phyloP scores from a whole-genome alignment of 2,113 vertebrate species.

The Thamnaconus septentrionalis region DNA sequence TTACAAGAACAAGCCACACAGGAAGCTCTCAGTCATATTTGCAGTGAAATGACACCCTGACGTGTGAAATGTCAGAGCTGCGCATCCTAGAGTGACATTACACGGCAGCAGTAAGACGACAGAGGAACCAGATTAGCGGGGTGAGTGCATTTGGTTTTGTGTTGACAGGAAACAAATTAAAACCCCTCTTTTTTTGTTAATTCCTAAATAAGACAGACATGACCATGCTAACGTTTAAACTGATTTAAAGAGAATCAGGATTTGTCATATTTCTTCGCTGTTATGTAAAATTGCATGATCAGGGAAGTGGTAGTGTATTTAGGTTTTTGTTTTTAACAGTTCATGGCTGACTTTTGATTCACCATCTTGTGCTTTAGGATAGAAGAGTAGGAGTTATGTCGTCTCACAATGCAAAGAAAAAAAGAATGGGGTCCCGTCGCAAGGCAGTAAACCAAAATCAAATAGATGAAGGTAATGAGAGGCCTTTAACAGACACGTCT shows the following conservation, averaged over 20 bases:
- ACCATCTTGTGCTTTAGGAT: slow-evolving; percentile 51
- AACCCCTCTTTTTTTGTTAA: background rate
- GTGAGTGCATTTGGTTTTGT: slow-evolving; percentile 33
- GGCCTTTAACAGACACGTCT: background rate
- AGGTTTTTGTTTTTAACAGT: background rate
- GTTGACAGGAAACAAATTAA: background rate
- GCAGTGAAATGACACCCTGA: slow-evolving; percentile 34
- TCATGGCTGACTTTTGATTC: slow-evolving; percentile 9
- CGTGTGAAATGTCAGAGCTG: slow-evolving; percentile 19
- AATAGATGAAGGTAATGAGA: slow-evolving; percentile 15
- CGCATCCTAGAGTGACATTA: slow-evolving; percentile 10
- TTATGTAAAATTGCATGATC: background rate
- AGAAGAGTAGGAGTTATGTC: slow-evolving; percentile 67
- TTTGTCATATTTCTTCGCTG: background rate
- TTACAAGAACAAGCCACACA: slow-evolving; percentile 41
- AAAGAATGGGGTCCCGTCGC: slow-evolving; percentile 76
- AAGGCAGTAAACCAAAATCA: slow-evolving; percentile 11
- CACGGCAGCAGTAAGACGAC: slow-evolving; percentile 19
- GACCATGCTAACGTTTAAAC: background rate
- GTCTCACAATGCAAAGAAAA: slow-evolving; percentile 58
- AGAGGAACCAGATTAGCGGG: slow-evolving; percentile 23
- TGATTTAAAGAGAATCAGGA: background rate
- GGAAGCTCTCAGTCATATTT: slow-evolving; percentile 52
- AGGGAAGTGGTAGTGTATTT: background rate
- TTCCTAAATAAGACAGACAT: too few relatives aligned